Evolutionary conservation across 1,140 invertebrate species (phyloP).

Genomic region (Phenacoccus solenopsis): DNA sequence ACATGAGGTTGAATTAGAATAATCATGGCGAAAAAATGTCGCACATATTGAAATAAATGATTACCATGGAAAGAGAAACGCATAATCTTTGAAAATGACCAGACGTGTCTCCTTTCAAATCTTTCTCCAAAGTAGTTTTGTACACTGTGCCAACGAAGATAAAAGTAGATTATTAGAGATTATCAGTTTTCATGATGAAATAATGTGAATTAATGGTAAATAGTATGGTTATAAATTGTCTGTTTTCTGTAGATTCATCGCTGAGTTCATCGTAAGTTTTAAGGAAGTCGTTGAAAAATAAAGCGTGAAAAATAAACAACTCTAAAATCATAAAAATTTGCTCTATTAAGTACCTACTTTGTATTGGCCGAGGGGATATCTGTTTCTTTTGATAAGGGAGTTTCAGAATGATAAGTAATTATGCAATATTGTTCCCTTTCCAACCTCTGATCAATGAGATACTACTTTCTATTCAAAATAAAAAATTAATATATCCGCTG

Average conservation of each 20-base stretch:
- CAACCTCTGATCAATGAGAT: too few relatives aligned
- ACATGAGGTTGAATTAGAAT: not conserved
- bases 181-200: not conserved
- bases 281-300: too few relatives aligned
- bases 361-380: too few relatives aligned
- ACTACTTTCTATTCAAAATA: too few relatives aligned
- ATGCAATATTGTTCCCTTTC: too few relatives aligned
- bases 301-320: too few relatives aligned
- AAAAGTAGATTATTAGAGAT: not conserved
- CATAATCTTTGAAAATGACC: conserved; percentile 86
- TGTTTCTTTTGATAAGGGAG: too few relatives aligned
- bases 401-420: too few relatives aligned
- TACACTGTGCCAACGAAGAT: conserved; percentile 51
- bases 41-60: not conserved
- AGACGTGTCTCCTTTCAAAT: conserved; percentile 84
- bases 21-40: not conserved
- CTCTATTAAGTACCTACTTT: too few relatives aligned
- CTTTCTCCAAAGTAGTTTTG: conserved; percentile 67
- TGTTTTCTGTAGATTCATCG: too few relatives aligned
- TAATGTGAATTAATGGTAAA: not conserved
- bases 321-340: too few relatives aligned
- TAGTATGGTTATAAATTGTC: not conserved
- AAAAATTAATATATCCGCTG: too few relatives aligned
- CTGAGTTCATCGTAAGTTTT: not conserved
- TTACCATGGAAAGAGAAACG: conserved; percentile 47